A percentile compares a stretch with the other conserved stretches of the same genome.
Conservation (phyloP, 1,140 invertebrate species). For the Helicoverpa armigera region DNA sequence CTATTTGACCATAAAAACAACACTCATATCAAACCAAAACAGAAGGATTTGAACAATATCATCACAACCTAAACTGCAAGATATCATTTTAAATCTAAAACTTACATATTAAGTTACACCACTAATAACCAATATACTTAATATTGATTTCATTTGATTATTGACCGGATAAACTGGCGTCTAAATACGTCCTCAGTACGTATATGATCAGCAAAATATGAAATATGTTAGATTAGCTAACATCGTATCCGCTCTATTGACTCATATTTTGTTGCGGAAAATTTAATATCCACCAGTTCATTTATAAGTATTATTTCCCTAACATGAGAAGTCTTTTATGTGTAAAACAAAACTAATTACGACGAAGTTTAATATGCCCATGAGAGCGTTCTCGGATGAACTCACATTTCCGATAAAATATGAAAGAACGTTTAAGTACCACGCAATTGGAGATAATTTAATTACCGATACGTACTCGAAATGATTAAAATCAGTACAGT, state of each 20-base stretch:
- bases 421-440: neutral
- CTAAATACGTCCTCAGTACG: too few species aligned
- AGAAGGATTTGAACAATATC: neutral
- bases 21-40: neutral
- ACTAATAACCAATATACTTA: too few species aligned
- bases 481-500: too few species aligned
- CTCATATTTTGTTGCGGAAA: neutral
- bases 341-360: conserved; percentile 10
- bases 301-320: neutral
- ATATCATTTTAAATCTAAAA: too few species aligned
- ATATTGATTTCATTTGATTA: too few species aligned
- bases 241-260: too few species aligned
- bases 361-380: neutral
- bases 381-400: neutral
- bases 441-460: too few species aligned
- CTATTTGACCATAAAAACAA: conserved; percentile 37
- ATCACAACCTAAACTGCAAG: neutral
- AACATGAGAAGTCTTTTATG: neutral
- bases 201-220: too few species aligned
- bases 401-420: neutral
- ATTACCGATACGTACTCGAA: too few species aligned
- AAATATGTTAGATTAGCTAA: too few species aligned
- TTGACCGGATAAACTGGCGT: too few species aligned
- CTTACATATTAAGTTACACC: neutral
- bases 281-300: neutral